Evolutionary conservation across 2,113 vertebrate species (phyloP).

Genomic region (Leptobrachium ailaonicum): DNA sequence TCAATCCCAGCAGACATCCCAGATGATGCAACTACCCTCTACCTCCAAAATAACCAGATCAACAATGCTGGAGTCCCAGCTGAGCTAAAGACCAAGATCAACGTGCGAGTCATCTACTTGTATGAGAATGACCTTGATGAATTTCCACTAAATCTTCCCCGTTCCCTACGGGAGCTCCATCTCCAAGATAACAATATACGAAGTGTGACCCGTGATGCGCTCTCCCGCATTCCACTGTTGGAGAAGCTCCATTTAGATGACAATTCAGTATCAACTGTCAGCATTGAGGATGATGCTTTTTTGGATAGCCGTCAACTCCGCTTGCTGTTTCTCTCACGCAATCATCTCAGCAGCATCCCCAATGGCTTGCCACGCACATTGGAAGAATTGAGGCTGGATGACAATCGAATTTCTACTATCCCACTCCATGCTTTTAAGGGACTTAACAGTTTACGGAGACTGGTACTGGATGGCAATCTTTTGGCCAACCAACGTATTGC

Average conservation of each 20-base stretch:
- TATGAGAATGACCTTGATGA: constrained; percentile 91
- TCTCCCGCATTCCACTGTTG: constrained; percentile 84
- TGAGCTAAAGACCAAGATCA: constrained; percentile 72
- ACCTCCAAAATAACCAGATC: constrained; percentile 95
- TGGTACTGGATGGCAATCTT: constrained; percentile 92
- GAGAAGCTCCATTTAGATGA: constrained; percentile 92
- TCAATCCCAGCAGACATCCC: constrained; percentile 83
- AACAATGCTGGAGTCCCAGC: constrained; percentile 84
- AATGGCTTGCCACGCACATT: constrained; percentile 83
- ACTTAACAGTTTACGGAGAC: constrained; percentile 77
- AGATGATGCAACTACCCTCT: constrained; percentile 81
- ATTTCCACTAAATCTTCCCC: constrained; percentile 82
- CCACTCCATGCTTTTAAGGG: constrained; percentile 89
- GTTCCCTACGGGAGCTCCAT: constrained; percentile 85
- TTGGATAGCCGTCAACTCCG: constrained; percentile 79
- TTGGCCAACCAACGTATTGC: constrained; percentile 93
- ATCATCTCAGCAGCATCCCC: constrained; percentile 92
- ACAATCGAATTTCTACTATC: constrained; percentile 94
- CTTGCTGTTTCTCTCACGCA: constrained; percentile 87
- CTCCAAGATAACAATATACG: constrained; percentile 95
- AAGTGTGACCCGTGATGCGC: constrained; percentile 74
- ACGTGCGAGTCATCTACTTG: constrained; percentile 85
- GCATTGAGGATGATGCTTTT: constrained; percentile 92
- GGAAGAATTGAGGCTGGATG: constrained; percentile 89
- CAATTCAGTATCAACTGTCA: constrained; percentile 92